A percentile compares a stretch with the other conserved stretches of the same genome.
Conservation (phyloP, 2,888 invertebrate genomes). For the Sarcophaga subvicina region DNA sequence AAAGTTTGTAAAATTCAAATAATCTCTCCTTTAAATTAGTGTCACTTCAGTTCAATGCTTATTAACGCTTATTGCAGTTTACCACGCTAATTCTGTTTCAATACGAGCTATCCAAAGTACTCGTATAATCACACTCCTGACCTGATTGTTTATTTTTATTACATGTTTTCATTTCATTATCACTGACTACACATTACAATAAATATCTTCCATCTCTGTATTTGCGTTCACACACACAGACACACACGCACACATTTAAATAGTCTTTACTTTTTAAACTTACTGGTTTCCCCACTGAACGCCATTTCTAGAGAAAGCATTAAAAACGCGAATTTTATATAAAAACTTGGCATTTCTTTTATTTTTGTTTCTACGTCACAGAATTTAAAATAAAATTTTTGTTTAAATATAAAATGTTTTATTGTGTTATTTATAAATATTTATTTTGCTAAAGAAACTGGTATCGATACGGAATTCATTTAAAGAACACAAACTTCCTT, state of each 20-base stretch:
- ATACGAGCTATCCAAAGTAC: background rate
- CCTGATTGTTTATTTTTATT: no score
- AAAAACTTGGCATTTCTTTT: constrained; percentile 12
- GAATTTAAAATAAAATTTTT: background rate
- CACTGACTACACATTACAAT: background rate
- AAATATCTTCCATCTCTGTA: constrained; percentile 9
- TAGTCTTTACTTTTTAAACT: constrained; percentile 11
- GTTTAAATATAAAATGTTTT: background rate
- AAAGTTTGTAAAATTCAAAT: no score
- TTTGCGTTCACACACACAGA: background rate
- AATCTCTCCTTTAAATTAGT: no score
- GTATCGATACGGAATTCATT: background rate
- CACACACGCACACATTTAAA: background rate
- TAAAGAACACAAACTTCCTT: background rate
- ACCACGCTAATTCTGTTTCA: no score
- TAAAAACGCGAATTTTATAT: constrained; percentile 30
- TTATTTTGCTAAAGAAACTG: background rate
- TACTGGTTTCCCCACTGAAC: constrained; percentile 41
- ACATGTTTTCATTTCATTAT: background rate
- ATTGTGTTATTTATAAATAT: background rate
- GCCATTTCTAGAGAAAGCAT: constrained; percentile 26
- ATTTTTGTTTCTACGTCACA: background rate
- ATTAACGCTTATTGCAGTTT: no score
- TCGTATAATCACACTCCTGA: background rate
- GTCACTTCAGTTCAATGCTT: no score